phyloP scores from a whole-genome alignment of 2,888 invertebrate genomes.

The Alloscopus bannaensis region DNA sequence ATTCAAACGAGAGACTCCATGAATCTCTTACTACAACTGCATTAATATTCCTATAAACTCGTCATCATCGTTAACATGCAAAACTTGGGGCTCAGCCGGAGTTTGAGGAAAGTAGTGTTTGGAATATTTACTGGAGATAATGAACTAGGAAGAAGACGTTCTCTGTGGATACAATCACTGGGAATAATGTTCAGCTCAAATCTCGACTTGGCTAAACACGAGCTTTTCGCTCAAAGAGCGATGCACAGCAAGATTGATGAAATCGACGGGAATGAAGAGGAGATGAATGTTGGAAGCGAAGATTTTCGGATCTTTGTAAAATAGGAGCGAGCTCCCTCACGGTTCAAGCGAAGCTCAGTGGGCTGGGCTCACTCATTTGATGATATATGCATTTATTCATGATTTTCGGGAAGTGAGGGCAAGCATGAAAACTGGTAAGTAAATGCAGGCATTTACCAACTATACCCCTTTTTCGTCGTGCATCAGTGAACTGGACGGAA shows the following conservation, averaged over 20 bases:
- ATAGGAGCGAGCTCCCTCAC: conserved; percentile 25
- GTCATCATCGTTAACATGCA: conserved; percentile 29
- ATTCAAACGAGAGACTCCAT: background rate
- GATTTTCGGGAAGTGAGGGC: conserved; percentile 56
- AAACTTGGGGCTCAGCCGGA: background rate
- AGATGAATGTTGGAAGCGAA: background rate
- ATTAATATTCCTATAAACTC: conserved; percentile 10
- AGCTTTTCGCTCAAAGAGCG: background rate
- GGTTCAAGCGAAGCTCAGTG: conserved; percentile 31
- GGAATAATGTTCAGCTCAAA: conserved; percentile 14
- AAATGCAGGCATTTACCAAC: conserved; percentile 2
- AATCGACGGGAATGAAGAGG: conserved; percentile 35
- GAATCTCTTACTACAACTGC: conserved; percentile 10
- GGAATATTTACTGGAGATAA: conserved; percentile 29
- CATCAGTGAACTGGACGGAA: conserved; percentile 54
- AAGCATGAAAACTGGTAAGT: conserved; percentile 31
- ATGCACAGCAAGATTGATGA: conserved; percentile 44
- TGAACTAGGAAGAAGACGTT: conserved; percentile 38
- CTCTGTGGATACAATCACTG: conserved; percentile 34
- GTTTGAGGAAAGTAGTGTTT: background rate
- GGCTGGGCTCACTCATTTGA: conserved; percentile 48
- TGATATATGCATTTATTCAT: conserved; percentile 59
- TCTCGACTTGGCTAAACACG: background rate
- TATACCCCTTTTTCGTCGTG: conserved; percentile 57
- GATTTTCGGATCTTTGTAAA: conserved; percentile 41